Evolutionary conservation across 1,140 invertebrate genomes (phyloP), one percentile per base, ranked within the genome.

Genomic region (Aporrectodea caliginosa): DNA sequence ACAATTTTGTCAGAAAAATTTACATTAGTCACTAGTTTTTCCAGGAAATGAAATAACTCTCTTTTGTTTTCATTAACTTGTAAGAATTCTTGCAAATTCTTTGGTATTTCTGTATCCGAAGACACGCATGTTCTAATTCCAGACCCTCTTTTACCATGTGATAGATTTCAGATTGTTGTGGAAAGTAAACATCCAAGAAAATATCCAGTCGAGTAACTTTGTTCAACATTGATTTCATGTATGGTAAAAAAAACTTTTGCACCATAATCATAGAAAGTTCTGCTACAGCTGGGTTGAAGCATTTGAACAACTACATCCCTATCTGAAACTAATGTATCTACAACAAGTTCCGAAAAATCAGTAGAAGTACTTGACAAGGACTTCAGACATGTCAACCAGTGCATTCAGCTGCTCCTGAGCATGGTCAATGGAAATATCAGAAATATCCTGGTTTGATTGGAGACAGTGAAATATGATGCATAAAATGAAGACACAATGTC

Each of bases 361-460:
- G n/a, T 6, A 2, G 6, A 2, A 32, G 6, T 29, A n/a, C 31
- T 72, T 12, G 14, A 12, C 27, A 27, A 29, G 14, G n/a, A n/a
- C 6, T 27, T 72, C 2, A 29, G 27, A 32, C n/a, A 69, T n/a
- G 70, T 72, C 30, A 81, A 32, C 72, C n/a, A 71, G 2, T 35
- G 82, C 81, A 75, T 83, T 83, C 73, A 77, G 69, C 58, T 83
- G 84, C 69, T 85, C 83, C 78, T 85, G 84, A 2, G 81, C 81
- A 35, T 85, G 84, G 70, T 85, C 84, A 43, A 85, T 78, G 0
- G 80, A 35, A 0, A 85, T 82, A 16, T 73, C 69, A 43, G 83
- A 83, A 75, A 85, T 85, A 69, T 58, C 22, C 16, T 76, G 35
- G 1, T 76, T 74, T 29, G 80, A 78, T 82, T 85, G 73, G 80